These are phyloP conservation scores for Cuniculus paca DNA, from an alignment of 2,797 vertebrate species.

Conservation along the genomic window DNA sequence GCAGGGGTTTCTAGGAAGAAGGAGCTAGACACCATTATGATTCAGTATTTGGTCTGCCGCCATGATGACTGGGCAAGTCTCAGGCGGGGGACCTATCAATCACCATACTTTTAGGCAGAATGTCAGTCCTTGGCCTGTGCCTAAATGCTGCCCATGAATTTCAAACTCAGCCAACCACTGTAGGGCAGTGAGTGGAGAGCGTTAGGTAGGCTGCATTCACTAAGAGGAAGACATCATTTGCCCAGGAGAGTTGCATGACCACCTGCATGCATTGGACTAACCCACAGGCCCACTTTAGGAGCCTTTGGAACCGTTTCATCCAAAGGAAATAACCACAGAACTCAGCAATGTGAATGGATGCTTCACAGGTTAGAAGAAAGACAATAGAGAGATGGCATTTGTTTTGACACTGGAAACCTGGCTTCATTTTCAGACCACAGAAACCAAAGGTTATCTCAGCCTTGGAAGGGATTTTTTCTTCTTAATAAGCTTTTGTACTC, in stretches of 20 bases:
- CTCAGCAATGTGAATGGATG: not conserved
- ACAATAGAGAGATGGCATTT: not conserved
- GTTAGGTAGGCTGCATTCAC: not conserved
- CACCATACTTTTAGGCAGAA: not conserved
- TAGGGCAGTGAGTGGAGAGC: not conserved
- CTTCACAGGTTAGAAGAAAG: not conserved
- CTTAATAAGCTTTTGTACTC: constrained; percentile 29
- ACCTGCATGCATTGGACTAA: not conserved
- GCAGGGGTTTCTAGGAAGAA: too few species aligned
- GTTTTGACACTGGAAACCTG: constrained; percentile 15
- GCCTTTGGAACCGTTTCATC: not conserved
- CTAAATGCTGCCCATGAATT: not conserved
- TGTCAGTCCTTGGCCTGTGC: not conserved
- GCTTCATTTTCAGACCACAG: constrained; percentile 53
- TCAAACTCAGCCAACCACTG: not conserved
- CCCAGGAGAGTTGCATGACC: not conserved
- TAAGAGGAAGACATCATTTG: not conserved
- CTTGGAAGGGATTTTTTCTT: constrained; percentile 55
- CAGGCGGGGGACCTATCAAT: too few species aligned
- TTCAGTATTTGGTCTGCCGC: too few species aligned
- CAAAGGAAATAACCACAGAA: not conserved
- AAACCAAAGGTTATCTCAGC: constrained; percentile 48
- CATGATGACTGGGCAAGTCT: too few species aligned
- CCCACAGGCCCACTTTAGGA: not conserved
- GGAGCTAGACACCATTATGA: too few species aligned